Percentiles rank a stretch among this genome's conserved stretches.
Conservation (phyloP, 1,140 invertebrate genomes). For the Macrosteles quadrilineatus region DNA sequence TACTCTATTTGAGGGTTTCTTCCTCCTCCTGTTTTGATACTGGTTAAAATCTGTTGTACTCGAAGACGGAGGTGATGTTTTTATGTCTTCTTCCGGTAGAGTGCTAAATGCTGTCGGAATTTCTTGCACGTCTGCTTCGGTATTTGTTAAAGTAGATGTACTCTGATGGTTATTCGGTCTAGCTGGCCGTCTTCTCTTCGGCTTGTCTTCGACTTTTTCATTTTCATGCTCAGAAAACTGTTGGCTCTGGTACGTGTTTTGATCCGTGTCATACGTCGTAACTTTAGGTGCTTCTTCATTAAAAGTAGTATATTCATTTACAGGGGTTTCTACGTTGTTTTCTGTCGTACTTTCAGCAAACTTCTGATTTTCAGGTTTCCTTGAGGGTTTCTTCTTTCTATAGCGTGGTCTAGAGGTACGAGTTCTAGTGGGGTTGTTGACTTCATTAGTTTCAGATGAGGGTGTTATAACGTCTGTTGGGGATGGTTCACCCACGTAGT, state of each 20-base stretch:
- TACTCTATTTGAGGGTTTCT: constrained; percentile 7
- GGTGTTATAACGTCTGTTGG: constrained; percentile 24
- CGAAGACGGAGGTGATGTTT: constrained; percentile 4
- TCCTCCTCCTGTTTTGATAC: background rate
- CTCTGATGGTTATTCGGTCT: constrained; percentile 22
- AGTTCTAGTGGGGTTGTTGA: constrained; percentile 4
- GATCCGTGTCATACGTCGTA: background rate
- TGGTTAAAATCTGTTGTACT: constrained; percentile 19
- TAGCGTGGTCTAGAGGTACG: constrained; percentile 13
- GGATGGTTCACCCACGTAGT: constrained; percentile 4
- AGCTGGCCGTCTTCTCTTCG: constrained; percentile 19
- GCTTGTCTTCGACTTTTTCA: constrained; percentile 17
- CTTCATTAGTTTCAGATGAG: constrained; percentile 29
- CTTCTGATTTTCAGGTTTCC: constrained; percentile 1
- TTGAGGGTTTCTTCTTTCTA: constrained; percentile 4
- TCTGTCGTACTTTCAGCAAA: constrained; percentile 1
- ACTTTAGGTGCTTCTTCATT: background rate
- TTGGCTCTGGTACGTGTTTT: background rate
- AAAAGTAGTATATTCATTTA: background rate
- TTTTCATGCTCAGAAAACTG: background rate
- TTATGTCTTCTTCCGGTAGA: constrained; percentile 20
- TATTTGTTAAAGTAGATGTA: constrained; percentile 30
- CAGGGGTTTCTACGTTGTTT: background rate
- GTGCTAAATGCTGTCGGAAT: constrained; percentile 18
- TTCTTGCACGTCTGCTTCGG: constrained; percentile 27